Conservation (phyloP, 2,888 invertebrate genomes). For the Torymus tubicola region DNA sequence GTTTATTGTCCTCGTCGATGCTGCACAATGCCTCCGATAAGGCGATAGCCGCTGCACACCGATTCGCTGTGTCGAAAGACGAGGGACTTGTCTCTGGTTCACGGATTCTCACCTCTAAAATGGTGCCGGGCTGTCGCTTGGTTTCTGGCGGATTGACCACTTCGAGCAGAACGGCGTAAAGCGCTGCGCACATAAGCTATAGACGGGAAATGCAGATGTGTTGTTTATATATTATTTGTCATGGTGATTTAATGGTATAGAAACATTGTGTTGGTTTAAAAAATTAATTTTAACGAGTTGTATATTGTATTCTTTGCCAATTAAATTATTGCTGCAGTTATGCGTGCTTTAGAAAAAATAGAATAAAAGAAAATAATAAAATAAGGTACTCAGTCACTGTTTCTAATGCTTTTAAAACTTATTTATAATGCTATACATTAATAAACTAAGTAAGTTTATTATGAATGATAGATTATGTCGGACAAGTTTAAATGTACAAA, state of each 20-base stretch:
- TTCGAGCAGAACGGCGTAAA: constrained; percentile 80
- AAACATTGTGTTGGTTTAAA: no score
- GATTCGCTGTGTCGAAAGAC: constrained; percentile 63
- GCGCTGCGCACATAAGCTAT: constrained; percentile 76
- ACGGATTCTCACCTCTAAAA: background rate
- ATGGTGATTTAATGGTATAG: background rate
- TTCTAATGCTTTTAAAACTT: no score
- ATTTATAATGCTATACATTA: no score
- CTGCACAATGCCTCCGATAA: constrained; percentile 88
- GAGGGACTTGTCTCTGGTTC: constrained; percentile 39
- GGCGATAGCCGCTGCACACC: constrained; percentile 79
- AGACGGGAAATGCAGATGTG: background rate
- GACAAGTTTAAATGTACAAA: no score
- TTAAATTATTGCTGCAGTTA: background rate
- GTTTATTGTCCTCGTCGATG: constrained; percentile 88
- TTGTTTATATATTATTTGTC: background rate
- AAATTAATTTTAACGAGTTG: background rate
- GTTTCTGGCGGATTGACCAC: constrained; percentile 48
- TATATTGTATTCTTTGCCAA: background rate
- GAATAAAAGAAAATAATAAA: no score
- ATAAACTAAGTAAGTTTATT: no score
- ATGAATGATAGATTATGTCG: no score
- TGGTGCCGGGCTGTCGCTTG: no score
- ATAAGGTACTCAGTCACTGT: no score
- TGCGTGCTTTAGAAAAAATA: no score